Evolutionary conservation across 2,113 vertebrate genomes (phyloP), one percentile per base, ranked within the genome.

Genomic region (Colinus virginianus): DNA sequence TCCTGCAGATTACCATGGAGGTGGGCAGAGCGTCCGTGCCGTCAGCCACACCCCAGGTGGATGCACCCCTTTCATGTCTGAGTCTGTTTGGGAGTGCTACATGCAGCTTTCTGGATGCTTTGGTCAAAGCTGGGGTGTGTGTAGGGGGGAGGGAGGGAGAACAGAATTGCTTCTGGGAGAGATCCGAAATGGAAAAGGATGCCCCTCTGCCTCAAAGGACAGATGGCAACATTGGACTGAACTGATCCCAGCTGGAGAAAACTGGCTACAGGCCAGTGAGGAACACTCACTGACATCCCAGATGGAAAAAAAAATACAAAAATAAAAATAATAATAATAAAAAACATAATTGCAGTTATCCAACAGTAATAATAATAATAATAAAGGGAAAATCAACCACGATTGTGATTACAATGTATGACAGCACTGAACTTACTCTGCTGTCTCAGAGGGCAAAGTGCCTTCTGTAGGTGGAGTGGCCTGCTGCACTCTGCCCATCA

Each of bases 171-270:
- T 90, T 86, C 74, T 87, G 88, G 85, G 76, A 72, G 51, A 70
- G 66, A 43, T 71, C 83, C 16, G 34, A 53, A 84, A 78, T 84
- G 91, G 76, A 83, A 92, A 55, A 81, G 82, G 91, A 71, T 67
- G 83, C 74, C 75, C 75, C 61, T 81, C 88, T 92, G 58, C 81
- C 74, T 92, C 61, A 28, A 83, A 87, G 87, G 95, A 93, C 95
- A 96, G 95, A 96, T 97, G 96, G 96, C 84, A 89, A 93, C 77
- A 2, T 84, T 79, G 95, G 92, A 86, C 90, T 95, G 84, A 88
- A 67, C 56, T 72, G 53, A 95, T 94, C 92, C 91, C 93, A 97
- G 95, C 93, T 94, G 96, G 94, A 85, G 81, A 78, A 48, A 90
- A 81, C 78, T 95, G 95, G 94, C 95, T 66, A 40, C 22, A 69